Conservation (phyloP, 2,888 invertebrate genomes). For the Tribolium freemani region DNA sequence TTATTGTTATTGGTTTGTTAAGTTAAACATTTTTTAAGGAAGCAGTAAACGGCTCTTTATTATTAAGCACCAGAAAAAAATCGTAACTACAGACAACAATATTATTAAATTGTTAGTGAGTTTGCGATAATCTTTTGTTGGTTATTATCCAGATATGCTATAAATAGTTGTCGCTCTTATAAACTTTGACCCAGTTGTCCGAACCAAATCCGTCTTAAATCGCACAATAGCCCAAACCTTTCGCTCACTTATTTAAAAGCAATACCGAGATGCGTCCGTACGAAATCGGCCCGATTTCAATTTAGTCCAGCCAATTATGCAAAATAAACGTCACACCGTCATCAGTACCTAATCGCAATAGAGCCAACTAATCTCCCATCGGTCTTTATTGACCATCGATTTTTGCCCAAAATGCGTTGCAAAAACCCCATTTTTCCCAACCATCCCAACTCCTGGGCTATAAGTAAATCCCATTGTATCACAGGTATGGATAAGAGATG, state of each 20-base stretch:
- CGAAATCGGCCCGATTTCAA: constrained; percentile 41
- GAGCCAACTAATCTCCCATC: constrained; percentile 19
- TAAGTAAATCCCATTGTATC: constrained; percentile 54
- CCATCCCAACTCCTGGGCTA: constrained; percentile 35
- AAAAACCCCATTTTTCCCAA: neutral
- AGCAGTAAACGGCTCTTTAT: too few species aligned
- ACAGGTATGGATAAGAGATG: constrained; percentile 59
- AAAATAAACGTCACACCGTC: constrained; percentile 36
- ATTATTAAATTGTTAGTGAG: too few species aligned
- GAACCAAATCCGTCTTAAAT: too few species aligned
- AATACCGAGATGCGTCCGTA: constrained; percentile 25
- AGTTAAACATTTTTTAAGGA: too few species aligned
- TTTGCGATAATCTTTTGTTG: too few species aligned
- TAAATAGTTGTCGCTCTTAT: too few species aligned
- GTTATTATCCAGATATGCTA: too few species aligned
- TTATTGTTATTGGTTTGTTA: too few species aligned
- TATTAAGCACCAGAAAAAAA: too few species aligned
- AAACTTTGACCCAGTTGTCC: too few species aligned
- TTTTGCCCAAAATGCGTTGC: neutral
- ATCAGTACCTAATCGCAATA: constrained; percentile 33
- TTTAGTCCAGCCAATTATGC: constrained; percentile 34
- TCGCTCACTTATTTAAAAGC: constrained; percentile 34
- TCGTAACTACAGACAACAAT: too few species aligned
- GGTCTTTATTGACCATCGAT: neutral
- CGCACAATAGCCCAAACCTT: too few species aligned